Percentiles rank a stretch among this genome's conserved stretches.
phyloP scores from a whole-genome alignment of 2,797 vertebrate genomes.

The Squalus acanthias region DNA sequence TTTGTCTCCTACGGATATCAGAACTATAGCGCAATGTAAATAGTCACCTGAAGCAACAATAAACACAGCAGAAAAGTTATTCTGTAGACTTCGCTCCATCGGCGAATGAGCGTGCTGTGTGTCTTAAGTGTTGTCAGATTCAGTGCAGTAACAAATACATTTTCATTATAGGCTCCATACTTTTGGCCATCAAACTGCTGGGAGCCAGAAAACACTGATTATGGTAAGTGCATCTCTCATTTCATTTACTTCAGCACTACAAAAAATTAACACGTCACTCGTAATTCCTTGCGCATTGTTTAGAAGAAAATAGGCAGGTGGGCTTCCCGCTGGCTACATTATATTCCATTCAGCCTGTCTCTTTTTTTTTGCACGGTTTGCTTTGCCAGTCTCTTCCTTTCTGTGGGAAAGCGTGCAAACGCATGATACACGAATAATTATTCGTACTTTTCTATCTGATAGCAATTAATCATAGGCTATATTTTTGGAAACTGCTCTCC shows the following conservation, averaged over 20 bases:
- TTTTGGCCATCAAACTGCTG: conserved; percentile 96
- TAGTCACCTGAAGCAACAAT: background rate
- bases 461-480: background rate
- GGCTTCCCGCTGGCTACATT: background rate
- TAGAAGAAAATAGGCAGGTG: background rate
- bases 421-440: background rate
- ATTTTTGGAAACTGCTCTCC: background rate
- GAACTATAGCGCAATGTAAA: too few relatives aligned
- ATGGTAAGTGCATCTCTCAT: conserved; percentile 66
- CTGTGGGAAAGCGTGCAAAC: background rate
- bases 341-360: background rate
- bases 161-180: conserved; percentile 75
- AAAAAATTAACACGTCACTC: background rate
- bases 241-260: background rate
- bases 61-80: background rate
- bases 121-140: background rate
- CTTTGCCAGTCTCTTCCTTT: background rate
- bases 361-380: background rate
- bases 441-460: background rate
- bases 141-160: conserved; percentile 26
- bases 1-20: too few relatives aligned
- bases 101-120: background rate
- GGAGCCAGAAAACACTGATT: conserved; percentile 95
- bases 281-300: background rate
- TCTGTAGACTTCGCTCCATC: background rate